Percentiles rank a stretch among this genome's conserved stretches.
These are phyloP conservation scores for Sarcophilus harrisii DNA, from an alignment of 2,797 vertebrate species.

Conservation along the genomic window DNA sequence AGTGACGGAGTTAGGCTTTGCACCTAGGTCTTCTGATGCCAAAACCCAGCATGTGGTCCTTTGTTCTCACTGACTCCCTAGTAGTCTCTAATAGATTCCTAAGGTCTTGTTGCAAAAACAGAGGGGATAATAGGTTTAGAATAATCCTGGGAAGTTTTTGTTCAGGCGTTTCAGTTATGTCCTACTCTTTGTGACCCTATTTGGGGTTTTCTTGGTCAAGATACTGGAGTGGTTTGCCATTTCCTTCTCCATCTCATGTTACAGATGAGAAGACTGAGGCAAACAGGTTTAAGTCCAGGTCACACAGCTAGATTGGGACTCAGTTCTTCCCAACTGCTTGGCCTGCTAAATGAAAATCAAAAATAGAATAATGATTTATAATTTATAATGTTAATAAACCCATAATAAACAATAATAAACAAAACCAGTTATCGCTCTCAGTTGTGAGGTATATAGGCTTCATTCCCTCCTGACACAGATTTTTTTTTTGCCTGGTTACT, in stretches of 20 bases:
- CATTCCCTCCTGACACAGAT: not conserved
- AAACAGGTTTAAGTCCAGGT: not conserved
- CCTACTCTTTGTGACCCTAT: not conserved
- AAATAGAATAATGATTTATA: not conserved
- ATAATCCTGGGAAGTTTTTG: conserved; percentile 29
- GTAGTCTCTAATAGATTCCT: not conserved
- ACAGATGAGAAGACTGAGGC: not conserved
- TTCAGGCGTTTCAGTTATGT: conserved; percentile 30
- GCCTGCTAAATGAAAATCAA: not conserved
- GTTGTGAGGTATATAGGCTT: not conserved
- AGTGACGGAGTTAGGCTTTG: conserved; percentile 15
- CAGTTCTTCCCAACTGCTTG: not conserved
- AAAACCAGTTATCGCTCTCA: not conserved
- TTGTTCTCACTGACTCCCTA: not conserved
- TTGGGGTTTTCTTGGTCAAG: not conserved
- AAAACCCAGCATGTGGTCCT: not conserved
- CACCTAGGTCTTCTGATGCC: not conserved
- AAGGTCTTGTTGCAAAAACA: not conserved
- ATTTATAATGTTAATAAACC: not conserved
- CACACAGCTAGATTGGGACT: not conserved
- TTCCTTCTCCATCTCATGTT: not conserved
- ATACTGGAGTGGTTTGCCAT: not conserved
- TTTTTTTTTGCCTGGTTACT: too few species aligned
- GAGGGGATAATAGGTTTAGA: not conserved
- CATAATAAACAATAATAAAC: not conserved